Evolutionary conservation across 2,113 vertebrate species (phyloP), one percentile per base, ranked within the genome.

Genomic region (Mesitornis unicolor): DNA sequence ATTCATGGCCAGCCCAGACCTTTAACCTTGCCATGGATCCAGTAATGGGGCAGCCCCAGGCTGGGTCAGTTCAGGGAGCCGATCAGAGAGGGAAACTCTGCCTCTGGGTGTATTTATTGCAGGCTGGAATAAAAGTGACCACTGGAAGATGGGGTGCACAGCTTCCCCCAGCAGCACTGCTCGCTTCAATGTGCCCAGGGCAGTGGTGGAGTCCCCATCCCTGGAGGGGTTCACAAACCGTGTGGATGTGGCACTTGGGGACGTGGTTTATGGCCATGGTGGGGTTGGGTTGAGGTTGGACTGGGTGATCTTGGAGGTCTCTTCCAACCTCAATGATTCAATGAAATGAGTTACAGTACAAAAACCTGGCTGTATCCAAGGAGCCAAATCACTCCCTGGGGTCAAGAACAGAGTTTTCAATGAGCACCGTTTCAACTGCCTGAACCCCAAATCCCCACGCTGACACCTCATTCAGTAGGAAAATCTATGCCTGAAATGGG

Each of bases 401-500:
- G 25, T 54, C 33, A 79, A 54, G 35, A 70, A 36, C 13, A 63
- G 26, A 59, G 36, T 75, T 84, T 47, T 70, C 71, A 93, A 77
- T 65, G 35, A 90, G 68, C 87, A 85, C 75, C 36, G 78, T 90
- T 83, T 93, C 84, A 86, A 80, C 51, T 86, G 47, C 71, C 59
- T 80, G 48, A 74, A 90, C 79, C 87, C 69, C 82, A 88, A 89
- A 90, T 61, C 51, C 45, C 76, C 47, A 70, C 74, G 63, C 40
- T 81, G 87, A 88, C 77, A 80, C 43, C 60, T 87, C 76, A 78
- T 84, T 87, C 53, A 38, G 22, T 75, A 64, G 60, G 76, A 90
- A 93, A 96, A 90, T 61, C 78, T 90, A 81, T 17, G 53, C 69
- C 57, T 95, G 92, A 90, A 95, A 94, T 15, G 68, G 60, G 79